Evolutionary conservation across 2,113 vertebrate genomes (phyloP), one percentile per base, ranked within the genome.

Genomic region (Phoenicopterus ruber): DNA sequence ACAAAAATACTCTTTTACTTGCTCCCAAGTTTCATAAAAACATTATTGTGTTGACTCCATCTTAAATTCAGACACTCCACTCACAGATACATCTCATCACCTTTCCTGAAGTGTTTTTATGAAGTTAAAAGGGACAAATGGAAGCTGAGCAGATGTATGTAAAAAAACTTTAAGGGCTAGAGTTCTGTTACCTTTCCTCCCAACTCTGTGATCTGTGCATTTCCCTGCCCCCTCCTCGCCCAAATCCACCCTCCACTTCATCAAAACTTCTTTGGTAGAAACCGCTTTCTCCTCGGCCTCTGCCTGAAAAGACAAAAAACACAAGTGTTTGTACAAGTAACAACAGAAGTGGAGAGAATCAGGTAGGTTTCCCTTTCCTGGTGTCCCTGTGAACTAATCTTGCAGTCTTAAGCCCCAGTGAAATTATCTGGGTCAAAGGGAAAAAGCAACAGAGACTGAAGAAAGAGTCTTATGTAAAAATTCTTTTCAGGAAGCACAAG

Each of bases 211-310:
- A 99, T 95, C 99, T 99, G 97, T 99, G 99, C 99, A 99, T 99
- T 98, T 99, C 99, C 97, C 99, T 98, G 96, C 98, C 98, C 72
- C 96, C 98, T 97, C 99, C 99, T 96, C 99, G 98, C 88, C 99
- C 99, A 98, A 99, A 99, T 90, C 98, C 98, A 95, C 99, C 99
- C 97, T 99, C 99, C 91, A 99, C 99, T 96, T 99, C 99, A 96
- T 99, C 99, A 99, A 99, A 99, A 98, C 99, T 99, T 99, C 99
- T 99, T 99, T 99, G 99, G 99, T 99, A 99, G 99, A 99, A 99
- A 96, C 99, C 99, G 97, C 99, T 98, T 96, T 99, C 99, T 97
- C 99, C 99, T 98, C 99, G 98, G 90, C 99, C 99, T 98, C 99
- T 98, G 90, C 99, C 99, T 99, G 97, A 95, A 97, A 97, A 97